Conservation (phyloP, 2,888 invertebrate genomes). For the Tenodera sinensis region DNA sequence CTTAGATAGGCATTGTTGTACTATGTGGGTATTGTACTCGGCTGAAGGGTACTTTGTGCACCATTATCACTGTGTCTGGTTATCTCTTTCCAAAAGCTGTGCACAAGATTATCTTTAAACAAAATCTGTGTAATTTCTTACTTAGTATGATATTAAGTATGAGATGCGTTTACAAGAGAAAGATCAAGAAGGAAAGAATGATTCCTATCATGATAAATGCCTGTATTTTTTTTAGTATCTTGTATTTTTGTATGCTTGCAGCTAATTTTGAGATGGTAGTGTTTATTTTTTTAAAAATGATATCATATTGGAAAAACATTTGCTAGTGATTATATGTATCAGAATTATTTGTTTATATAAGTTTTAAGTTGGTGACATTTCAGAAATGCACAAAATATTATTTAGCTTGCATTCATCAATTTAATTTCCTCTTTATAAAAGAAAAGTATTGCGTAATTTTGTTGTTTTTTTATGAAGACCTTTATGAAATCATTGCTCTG, state of each 20-base stretch:
- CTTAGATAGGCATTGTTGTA: constrained; percentile 39
- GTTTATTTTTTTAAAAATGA: constrained; percentile 30
- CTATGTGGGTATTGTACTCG: constrained; percentile 20
- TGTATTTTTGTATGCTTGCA: constrained; percentile 32
- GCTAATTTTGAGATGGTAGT: constrained; percentile 26
- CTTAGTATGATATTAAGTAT: constrained; percentile 22
- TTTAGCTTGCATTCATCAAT: neutral
- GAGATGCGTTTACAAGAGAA: constrained; percentile 12
- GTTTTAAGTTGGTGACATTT: neutral
- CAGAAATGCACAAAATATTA: neutral
- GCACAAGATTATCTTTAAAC: constrained; percentile 26
- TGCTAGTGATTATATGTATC: neutral
- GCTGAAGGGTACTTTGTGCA: constrained; percentile 9
- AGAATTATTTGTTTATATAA: neutral
- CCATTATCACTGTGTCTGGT: constrained; percentile 17
- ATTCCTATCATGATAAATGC: constrained; percentile 14
- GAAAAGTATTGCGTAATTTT: neutral
- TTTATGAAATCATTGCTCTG: constrained; percentile 15
- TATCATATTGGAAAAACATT: constrained; percentile 5
- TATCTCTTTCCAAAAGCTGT: constrained; percentile 17
- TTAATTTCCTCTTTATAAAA: neutral
- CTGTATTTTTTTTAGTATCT: constrained; percentile 24
- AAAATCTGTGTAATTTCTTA: constrained; percentile 5
- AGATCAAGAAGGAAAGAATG: constrained; percentile 13
- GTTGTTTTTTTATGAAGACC: neutral